Conservation (phyloP, 2,113 vertebrate genomes). For the Cnemophilus loriae region DNA sequence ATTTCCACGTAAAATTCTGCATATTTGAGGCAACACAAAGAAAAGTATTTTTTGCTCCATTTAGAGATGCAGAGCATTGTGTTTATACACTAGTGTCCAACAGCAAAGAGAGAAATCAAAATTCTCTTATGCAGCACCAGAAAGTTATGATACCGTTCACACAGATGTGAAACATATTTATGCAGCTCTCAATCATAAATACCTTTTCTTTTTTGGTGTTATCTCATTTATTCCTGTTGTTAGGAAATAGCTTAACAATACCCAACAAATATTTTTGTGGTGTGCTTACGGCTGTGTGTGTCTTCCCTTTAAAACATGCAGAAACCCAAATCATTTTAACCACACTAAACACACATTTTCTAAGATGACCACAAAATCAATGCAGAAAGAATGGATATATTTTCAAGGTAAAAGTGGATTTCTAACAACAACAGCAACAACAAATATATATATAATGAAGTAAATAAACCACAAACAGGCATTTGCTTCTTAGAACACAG, state of each 20-base stretch:
- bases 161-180: neutral
- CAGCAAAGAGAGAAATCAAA: neutral
- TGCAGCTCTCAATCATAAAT: neutral
- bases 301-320: neutral
- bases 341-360: neutral
- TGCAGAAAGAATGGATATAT: neutral
- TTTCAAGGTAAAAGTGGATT: neutral
- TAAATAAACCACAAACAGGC: neutral
- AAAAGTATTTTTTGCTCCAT: neutral
- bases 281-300: neutral
- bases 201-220: neutral
- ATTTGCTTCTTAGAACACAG: neutral
- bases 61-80: neutral
- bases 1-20: neutral
- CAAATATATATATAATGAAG: neutral
- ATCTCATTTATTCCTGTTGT: neutral
- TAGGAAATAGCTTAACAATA: neutral
- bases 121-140: neutral
- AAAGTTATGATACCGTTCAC: neutral
- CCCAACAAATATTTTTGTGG: neutral
- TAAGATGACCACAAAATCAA: neutral
- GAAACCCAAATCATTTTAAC: neutral
- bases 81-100: accelerated
- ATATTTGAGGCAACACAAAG: neutral
- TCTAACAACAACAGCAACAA: neutral